Base-by-base conservation (phyloP, 2,888 invertebrate species). In the Trypoxylon attenuatum region DNA sequence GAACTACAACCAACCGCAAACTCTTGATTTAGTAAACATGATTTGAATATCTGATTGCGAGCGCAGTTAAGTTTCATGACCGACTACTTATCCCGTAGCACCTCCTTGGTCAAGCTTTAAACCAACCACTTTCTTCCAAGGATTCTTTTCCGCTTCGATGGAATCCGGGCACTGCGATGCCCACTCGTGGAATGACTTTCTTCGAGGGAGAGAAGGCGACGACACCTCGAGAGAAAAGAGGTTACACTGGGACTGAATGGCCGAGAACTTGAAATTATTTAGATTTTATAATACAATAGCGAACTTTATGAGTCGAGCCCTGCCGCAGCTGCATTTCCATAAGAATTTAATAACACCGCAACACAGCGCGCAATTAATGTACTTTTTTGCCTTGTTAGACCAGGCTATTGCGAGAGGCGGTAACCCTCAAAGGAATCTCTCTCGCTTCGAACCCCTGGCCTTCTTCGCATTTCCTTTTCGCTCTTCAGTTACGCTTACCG, bases 331-430 rank as follows among this genome's bases (percentile, higher is more conserved):
- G 75, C 78, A 85, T 86, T 86, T 85, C 82, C 86, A 86, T 86
- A 85, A 86, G 85, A 86, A 86, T 86, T 86, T 86, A 86, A 86
- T 86, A 86, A 86, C 81, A 85, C 82, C 82, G 81, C 83, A 84
- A 85, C 82, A 78, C 82, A 79, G 81, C 76, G 80, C 79, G 81
- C 85, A 84, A 86, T 86, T 86, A 86, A 85, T 85, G 82, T 84
- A 81, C 84, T 82, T 85, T 84, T 85, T 84, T 82, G 76, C 77
- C 82, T 80, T 82, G 79, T 82, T 83, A 80, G 75, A 69, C 66
- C 65, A 66, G 66, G 62, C 64, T 62, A 68, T 68, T 43, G 68
- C 56, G 56, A 46, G 67, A 67, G 55, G 55, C 65, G 71, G 69
- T 59, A 55, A 60, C 49, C 68, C 63, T 77, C 78, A 80, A 79